These are phyloP conservation scores for Gulo gulo DNA, from an alignment of 2,113 vertebrate genomes.

Conservation along the genomic window DNA sequence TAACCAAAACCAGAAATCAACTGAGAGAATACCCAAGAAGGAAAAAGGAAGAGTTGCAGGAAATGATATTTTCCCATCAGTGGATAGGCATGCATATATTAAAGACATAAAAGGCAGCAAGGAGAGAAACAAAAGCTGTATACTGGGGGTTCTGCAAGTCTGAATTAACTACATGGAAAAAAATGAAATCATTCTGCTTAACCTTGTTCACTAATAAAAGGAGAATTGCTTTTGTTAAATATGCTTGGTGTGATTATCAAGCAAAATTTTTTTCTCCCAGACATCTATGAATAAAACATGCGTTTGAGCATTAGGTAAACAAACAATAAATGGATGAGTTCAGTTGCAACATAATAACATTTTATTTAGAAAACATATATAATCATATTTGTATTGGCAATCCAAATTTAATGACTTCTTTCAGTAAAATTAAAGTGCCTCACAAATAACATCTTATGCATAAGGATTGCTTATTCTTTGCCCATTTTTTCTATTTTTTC, in stretches of 20 bases:
- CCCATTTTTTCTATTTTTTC: slow-evolving; percentile 35
- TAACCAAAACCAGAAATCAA: slow-evolving; percentile 72
- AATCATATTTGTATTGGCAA: slow-evolving; percentile 78
- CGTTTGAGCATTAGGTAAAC: slow-evolving; percentile 75
- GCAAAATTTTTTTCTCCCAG: slow-evolving; percentile 77
- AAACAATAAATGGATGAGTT: slow-evolving; percentile 78
- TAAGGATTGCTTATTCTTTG: slow-evolving; percentile 50
- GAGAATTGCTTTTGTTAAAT: slow-evolving; percentile 79
- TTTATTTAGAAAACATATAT: slow-evolving; percentile 76
- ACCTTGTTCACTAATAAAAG: slow-evolving; percentile 73
- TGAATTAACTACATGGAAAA: slow-evolving; percentile 72
- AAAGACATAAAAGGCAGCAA: slow-evolving; percentile 79
- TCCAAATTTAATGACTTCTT: slow-evolving; percentile 78
- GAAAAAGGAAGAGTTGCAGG: slow-evolving; percentile 79
- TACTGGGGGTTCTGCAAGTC: slow-evolving; percentile 55
- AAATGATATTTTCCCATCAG: slow-evolving; percentile 82
- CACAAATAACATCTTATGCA: slow-evolving; percentile 54
- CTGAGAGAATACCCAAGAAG: slow-evolving; percentile 67
- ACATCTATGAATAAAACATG: slow-evolving; percentile 74
- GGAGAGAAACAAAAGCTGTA: slow-evolving; percentile 70
- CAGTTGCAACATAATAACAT: slow-evolving; percentile 62
- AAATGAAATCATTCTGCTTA: slow-evolving; percentile 77
- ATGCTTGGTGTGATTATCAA: slow-evolving; percentile 67
- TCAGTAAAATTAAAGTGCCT: slow-evolving; percentile 74
- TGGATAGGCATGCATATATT: slow-evolving; percentile 80